phyloP scores from a whole-genome alignment of 2,888 invertebrate species.

The Hartigia nigra region DNA sequence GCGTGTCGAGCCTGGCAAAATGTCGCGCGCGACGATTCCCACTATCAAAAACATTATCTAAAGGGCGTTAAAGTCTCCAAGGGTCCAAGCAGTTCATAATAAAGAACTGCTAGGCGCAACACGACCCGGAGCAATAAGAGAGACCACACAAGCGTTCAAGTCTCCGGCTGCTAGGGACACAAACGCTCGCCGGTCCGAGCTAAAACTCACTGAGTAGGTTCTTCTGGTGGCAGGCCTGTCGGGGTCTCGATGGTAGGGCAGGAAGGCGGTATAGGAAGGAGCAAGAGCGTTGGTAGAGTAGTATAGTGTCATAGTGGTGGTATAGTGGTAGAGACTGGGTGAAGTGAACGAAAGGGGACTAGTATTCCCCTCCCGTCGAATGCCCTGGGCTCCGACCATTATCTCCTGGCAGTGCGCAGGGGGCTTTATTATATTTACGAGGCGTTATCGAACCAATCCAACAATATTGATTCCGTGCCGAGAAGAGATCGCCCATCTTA shows the following conservation, averaged over 20 bases:
- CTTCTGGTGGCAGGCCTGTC: slow-evolving; percentile 33
- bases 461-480: slow-evolving; percentile 58
- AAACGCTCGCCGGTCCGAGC: slow-evolving; percentile 51
- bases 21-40: slow-evolving; percentile 20
- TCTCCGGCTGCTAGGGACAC: slow-evolving; percentile 32
- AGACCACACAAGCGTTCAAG: slow-evolving; percentile 52
- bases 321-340: slow-evolving; percentile 1
- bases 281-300: slow-evolving; percentile 14
- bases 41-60: background rate
- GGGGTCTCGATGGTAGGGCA: slow-evolving; percentile 28
- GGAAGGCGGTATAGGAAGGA: slow-evolving; percentile 27
- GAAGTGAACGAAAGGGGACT: slow-evolving; percentile 21
- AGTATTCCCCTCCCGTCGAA: slow-evolving; percentile 32
- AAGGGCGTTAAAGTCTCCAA: background rate
- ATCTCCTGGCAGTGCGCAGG: slow-evolving; percentile 40
- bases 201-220: slow-evolving; percentile 54
- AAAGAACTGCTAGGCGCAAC: slow-evolving; percentile 21
- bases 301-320: background rate
- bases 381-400: slow-evolving; percentile 49
- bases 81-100: background rate
- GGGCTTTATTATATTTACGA: slow-evolving; percentile 60
- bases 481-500: slow-evolving; percentile 41
- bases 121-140: slow-evolving; percentile 16
- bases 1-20: slow-evolving; percentile 20
- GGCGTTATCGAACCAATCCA: slow-evolving; percentile 58